A percentile compares a stretch with the other conserved stretches of the same genome.
These are phyloP conservation scores for Pycnonotus jocosus DNA, from an alignment of 2,113 vertebrate species.

Conservation along the genomic window DNA sequence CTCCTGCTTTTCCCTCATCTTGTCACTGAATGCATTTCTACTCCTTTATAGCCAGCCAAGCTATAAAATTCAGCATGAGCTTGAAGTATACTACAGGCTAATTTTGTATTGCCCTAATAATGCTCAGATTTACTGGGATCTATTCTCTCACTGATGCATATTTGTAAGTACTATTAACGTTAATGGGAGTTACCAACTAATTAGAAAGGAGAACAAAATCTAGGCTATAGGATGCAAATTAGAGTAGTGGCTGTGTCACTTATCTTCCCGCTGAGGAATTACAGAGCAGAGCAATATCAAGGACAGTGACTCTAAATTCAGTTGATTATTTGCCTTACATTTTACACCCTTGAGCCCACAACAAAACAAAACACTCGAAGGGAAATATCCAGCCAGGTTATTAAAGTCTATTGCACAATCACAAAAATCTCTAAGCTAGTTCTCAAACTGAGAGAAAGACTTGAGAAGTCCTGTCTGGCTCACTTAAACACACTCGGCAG, in stretches of 20 bases:
- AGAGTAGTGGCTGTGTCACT: slow-evolving; percentile 27
- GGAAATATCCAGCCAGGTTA: not conserved
- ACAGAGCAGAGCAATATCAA: slow-evolving; percentile 6
- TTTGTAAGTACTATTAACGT: slow-evolving; percentile 69
- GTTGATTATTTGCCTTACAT: not conserved
- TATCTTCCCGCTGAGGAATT: slow-evolving; percentile 35
- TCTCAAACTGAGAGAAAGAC: not conserved
- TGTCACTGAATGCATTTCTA: slow-evolving; percentile 6
- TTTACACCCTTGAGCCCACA: not conserved
- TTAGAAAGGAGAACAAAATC: slow-evolving; percentile 62
- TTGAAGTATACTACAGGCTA: slow-evolving; percentile 45
- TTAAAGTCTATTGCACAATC: not conserved
- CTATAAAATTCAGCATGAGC: slow-evolving; percentile 62
- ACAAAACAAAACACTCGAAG: not conserved
- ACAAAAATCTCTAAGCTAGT: not conserved
- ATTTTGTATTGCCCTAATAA: slow-evolving; percentile 62
- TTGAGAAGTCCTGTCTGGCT: not conserved
- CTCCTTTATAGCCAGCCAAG: slow-evolving; percentile 45
- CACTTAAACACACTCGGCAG: not conserved
- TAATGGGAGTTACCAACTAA: slow-evolving; percentile 69
- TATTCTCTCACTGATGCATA: slow-evolving; percentile 57
- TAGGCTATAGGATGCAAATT: slow-evolving; percentile 66
- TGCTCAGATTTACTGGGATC: slow-evolving; percentile 62
- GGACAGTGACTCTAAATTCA: not conserved
- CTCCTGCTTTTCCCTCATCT: slow-evolving; percentile 36